A percentile compares a stretch with the other conserved stretches of the same genome.
phyloP scores from a whole-genome alignment of 2,888 invertebrate species.

The Atherix ibis region DNA sequence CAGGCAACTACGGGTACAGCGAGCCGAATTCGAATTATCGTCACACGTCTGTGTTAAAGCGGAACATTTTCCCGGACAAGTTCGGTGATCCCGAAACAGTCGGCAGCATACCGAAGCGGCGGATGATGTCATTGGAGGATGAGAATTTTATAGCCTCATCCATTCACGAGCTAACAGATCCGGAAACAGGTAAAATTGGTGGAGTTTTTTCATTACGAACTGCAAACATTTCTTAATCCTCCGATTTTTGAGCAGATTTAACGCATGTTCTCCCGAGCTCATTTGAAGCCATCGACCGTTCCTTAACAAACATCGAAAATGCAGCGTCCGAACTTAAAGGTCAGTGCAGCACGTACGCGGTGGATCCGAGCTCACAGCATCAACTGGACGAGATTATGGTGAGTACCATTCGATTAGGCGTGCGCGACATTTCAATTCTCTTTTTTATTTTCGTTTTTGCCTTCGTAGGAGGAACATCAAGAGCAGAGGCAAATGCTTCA shows the following conservation, averaged over 20 bases:
- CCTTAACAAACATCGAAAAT: slow-evolving; percentile 23
- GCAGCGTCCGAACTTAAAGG: slow-evolving; percentile 25
- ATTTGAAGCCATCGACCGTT: slow-evolving; percentile 23
- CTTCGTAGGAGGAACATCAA: slow-evolving; percentile 31
- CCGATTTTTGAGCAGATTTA: slow-evolving; percentile 18
- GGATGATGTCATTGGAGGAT: slow-evolving; percentile 9
- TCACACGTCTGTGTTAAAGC: slow-evolving; percentile 9
- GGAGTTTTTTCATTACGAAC: too few relatives aligned
- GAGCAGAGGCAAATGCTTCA: slow-evolving; percentile 28
- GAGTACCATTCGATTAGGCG: too few relatives aligned
- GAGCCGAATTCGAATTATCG: slow-evolving; percentile 2
- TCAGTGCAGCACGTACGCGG: slow-evolving; percentile 21
- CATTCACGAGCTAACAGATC: slow-evolving; percentile 8
- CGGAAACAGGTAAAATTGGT: slow-evolving; percentile 9
- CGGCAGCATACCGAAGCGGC: slow-evolving; percentile 10
- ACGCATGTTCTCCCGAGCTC: slow-evolving; percentile 23
- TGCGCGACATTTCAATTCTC: too few relatives aligned
- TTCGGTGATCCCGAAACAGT: slow-evolving; percentile 2
- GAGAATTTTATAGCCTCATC: slow-evolving; percentile 4
- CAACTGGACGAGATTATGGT: slow-evolving; percentile 28
- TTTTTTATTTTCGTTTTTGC: too few relatives aligned
- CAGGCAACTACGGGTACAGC: neutral
- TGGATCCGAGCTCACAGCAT: slow-evolving; percentile 21
- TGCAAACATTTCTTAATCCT: neutral
- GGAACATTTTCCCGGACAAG: slow-evolving; percentile 8